phyloP scores from a whole-genome alignment of 2,888 invertebrate genomes.

The Mimumesa dahlbomi region DNA sequence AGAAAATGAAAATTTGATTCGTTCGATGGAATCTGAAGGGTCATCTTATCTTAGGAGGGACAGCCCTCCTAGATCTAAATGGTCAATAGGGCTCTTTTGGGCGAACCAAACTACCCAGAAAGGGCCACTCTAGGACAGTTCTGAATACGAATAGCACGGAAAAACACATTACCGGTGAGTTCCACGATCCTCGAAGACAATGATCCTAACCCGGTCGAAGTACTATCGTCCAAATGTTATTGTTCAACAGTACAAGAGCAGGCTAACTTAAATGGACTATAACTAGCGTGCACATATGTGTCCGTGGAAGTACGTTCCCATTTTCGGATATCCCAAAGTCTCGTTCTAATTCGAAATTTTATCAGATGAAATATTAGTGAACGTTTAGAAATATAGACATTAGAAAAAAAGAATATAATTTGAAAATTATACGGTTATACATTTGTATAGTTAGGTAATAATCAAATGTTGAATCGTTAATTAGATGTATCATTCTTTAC shows the following conservation, averaged over 20 bases:
- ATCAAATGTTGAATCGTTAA: too few relatives aligned
- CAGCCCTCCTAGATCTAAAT: not conserved
- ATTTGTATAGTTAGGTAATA: too few relatives aligned
- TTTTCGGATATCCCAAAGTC: too few relatives aligned
- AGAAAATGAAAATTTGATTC: slow-evolving; percentile 14
- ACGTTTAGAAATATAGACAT: too few relatives aligned
- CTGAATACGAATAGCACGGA: slow-evolving; percentile 21
- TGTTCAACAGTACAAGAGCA: slow-evolving; percentile 25
- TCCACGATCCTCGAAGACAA: slow-evolving; percentile 26
- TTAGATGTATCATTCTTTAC: too few relatives aligned
- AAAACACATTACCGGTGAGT: not conserved
- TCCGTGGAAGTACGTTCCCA: too few relatives aligned
- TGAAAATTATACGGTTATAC: too few relatives aligned
- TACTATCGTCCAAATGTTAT: slow-evolving; percentile 33
- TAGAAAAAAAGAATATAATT: too few relatives aligned
- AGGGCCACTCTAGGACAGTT: not conserved
- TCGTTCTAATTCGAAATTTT: too few relatives aligned
- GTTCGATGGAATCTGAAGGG: not conserved
- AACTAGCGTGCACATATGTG: too few relatives aligned
- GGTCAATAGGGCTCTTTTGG: not conserved
- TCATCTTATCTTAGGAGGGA: not conserved
- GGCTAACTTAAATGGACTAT: too few relatives aligned
- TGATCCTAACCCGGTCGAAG: slow-evolving; percentile 27
- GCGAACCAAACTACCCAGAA: not conserved
- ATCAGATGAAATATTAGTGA: too few relatives aligned